Conservation (phyloP, 1,140 invertebrate genomes). For the Dendroctonus valens region DNA sequence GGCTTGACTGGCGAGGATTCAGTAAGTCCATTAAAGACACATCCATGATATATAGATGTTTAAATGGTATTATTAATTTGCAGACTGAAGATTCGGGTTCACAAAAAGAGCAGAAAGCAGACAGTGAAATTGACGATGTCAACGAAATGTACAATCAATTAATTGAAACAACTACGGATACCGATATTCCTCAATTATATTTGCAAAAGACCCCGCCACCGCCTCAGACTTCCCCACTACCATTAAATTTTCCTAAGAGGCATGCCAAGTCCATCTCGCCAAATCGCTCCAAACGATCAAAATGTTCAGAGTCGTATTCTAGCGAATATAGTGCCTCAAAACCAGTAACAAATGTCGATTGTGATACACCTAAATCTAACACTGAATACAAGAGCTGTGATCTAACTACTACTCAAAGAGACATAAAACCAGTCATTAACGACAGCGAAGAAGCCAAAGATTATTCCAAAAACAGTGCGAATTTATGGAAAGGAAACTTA, state of each 20-base stretch:
- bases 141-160: slow-evolving; percentile 38
- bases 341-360: slow-evolving; percentile 13
- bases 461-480: slow-evolving; percentile 20
- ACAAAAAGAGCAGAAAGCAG: slow-evolving; percentile 42
- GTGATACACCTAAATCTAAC: slow-evolving; percentile 23
- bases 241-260: slow-evolving; percentile 26
- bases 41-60: slow-evolving; percentile 2
- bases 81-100: slow-evolving; percentile 42
- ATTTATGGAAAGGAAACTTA: slow-evolving; percentile 16
- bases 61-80: slow-evolving; percentile 2
- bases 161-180: slow-evolving; percentile 36
- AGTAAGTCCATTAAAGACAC: slow-evolving; percentile 38
- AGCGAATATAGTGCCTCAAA: slow-evolving; percentile 7
- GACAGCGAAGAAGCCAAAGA: slow-evolving; percentile 32
- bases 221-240: slow-evolving; percentile 23
- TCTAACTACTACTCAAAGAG: slow-evolving; percentile 24
- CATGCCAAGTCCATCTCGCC: slow-evolving; percentile 24
- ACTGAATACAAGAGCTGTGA: slow-evolving; percentile 29
- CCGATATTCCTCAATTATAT: slow-evolving; percentile 30
- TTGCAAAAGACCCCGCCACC: slow-evolving; percentile 13
- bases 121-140: slow-evolving; percentile 39
- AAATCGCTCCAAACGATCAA: slow-evolving; percentile 12
- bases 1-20: slow-evolving; percentile 65
- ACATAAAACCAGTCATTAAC: not conserved
- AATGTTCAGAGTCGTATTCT: slow-evolving; percentile 16